Conservation (phyloP, 2,113 vertebrate genomes). For the Leiothrix lutea region DNA sequence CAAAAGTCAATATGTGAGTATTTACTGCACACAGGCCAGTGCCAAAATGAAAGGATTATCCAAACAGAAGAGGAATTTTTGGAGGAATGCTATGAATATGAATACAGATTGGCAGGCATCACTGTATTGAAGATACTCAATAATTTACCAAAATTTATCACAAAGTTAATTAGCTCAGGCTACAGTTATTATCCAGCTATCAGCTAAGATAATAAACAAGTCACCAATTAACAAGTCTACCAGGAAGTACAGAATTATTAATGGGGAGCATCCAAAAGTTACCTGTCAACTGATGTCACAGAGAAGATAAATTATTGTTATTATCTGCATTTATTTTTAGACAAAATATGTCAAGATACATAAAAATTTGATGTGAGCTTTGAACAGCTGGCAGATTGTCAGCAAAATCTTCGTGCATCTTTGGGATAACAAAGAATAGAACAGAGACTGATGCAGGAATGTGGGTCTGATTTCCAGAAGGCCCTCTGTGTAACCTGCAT, state of each 20-base stretch:
- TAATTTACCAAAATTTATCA: constrained; percentile 2
- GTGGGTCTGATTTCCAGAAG: background rate
- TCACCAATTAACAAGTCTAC: background rate
- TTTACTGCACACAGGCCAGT: fast-evolving
- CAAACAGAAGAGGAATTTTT: background rate
- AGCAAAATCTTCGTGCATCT: background rate
- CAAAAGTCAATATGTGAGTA: background rate
- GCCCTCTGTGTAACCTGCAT: background rate
- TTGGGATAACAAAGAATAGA: background rate
- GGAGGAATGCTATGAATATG: background rate
- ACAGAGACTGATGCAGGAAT: background rate
- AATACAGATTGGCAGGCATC: background rate
- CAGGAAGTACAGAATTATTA: background rate
- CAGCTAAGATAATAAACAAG: background rate
- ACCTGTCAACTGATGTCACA: background rate
- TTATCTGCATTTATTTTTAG: background rate
- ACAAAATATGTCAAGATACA: background rate
- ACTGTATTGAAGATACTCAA: background rate
- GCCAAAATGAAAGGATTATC: background rate
- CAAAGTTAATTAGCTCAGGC: background rate
- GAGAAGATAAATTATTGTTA: background rate
- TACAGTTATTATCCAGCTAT: background rate
- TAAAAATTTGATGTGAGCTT: background rate
- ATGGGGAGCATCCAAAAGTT: background rate
- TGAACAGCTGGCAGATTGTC: background rate